phyloP scores from a whole-genome alignment of 2,888 invertebrate genomes.

The Drosophila dives region DNA sequence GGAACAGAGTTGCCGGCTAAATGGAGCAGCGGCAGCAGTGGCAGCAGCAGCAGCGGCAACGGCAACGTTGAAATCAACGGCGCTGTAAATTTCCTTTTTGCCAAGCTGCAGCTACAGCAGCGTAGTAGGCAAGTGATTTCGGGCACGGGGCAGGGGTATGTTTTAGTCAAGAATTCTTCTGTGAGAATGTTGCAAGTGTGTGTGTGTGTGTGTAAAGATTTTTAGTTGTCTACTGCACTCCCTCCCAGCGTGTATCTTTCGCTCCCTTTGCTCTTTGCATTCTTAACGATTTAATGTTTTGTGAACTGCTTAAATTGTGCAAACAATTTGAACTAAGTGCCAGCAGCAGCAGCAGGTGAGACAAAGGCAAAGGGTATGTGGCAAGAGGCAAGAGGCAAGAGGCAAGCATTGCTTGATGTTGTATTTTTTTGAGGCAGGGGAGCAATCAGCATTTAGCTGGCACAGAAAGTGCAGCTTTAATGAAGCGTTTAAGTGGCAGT shows the following conservation, averaged over 20 bases:
- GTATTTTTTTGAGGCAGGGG: constrained; percentile 20
- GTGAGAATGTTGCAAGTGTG: constrained; percentile 63
- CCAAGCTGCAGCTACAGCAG: constrained; percentile 40
- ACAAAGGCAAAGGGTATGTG: constrained; percentile 4
- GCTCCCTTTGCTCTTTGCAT: constrained; percentile 26
- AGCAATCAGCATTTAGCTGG: constrained; percentile 26
- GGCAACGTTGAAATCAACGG: constrained; percentile 59
- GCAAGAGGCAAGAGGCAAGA: constrained; percentile 35
- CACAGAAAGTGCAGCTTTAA: constrained; percentile 79
- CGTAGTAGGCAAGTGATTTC: neutral
- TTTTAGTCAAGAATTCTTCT: constrained; percentile 37
- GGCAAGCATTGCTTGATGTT: constrained; percentile 65
- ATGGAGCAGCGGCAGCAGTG: constrained; percentile 39
- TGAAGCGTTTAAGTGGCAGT: constrained; percentile 72
- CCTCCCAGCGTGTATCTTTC: constrained; percentile 7
- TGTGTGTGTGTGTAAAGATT: constrained; percentile 56
- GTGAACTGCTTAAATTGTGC: constrained; percentile 81
- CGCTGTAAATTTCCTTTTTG: constrained; percentile 70
- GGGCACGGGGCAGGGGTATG: neutral
- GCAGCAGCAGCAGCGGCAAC: constrained; percentile 38
- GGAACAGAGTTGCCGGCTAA: constrained; percentile 32
- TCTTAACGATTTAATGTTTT: constrained; percentile 79
- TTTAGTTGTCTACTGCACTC: constrained; percentile 31
- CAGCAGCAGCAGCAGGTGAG: constrained; percentile 48
- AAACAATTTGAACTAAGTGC: constrained; percentile 79